Evolutionary conservation across 2,113 vertebrate species (phyloP), one percentile per base, ranked within the genome.

Genomic region (Periophthalmus modestus): DNA sequence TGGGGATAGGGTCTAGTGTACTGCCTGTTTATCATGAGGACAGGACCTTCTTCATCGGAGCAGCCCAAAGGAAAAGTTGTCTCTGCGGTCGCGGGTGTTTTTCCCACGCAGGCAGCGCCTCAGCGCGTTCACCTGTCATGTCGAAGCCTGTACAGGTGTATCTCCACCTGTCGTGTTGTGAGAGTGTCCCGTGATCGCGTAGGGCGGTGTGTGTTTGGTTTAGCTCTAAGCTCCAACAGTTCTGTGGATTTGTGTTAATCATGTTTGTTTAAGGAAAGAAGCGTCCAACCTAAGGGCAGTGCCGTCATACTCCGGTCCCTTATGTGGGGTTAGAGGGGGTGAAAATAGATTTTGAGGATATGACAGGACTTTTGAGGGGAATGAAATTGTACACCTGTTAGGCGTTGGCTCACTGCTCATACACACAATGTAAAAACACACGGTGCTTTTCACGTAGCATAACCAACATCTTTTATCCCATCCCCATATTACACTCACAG

Each of bases 371-470:
- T 89, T 91, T 85, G 84, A 92, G 85, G 82, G 79, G 78, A 88
- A 81, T 94, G 94, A 94, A 95, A 95, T 75, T 73, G 86, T 91
- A 94, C 93, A 94, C 93, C 93, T 91, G 85, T 1, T 89, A 95
- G 94, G 94, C 92, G 94, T 95, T 95, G 94, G 89, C 93, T 83
- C 76, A 76, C 81, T 77, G 81, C 87, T 84, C 69, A 86, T 80
- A 80, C 69, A 86, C 85, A 93, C 88, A 91, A 89, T 88, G 84
- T 91, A 82, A 87, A 91, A 91, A 13, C 55, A 89, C 72, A 71
- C 78, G 39, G 50, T 39, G 54, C 48, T 71, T 75, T 86, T 85
- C 73, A 78, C 72, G 72, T 47, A 24, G 54, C 47, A 34, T 62
- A 43, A 43, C 14, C 15, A 18, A 62, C 24, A n/a, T 39, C 36